phyloP scores from a whole-genome alignment of 2,113 vertebrate species.

The Rhegmatorhina hoffmannsi region DNA sequence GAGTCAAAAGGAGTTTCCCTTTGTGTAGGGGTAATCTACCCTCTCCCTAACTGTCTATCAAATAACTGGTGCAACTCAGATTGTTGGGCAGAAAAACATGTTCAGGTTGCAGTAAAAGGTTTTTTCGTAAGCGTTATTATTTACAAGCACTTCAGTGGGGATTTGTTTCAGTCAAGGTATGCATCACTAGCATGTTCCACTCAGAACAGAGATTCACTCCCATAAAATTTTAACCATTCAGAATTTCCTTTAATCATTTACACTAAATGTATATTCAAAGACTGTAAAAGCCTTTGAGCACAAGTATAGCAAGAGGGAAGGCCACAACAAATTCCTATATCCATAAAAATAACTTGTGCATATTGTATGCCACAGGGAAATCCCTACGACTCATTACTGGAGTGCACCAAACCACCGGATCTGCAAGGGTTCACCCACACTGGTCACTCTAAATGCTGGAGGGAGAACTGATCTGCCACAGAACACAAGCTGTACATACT shows the following conservation, averaged over 20 bases:
- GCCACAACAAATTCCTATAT: background rate
- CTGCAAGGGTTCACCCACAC: background rate
- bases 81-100: background rate
- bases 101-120: background rate
- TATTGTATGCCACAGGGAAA: background rate
- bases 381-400: background rate
- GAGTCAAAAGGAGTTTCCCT: conserved; percentile 63
- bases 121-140: background rate
- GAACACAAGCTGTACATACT: background rate
- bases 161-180: background rate
- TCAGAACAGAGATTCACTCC: background rate
- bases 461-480: background rate
- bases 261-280: background rate
- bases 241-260: background rate
- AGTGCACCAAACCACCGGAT: background rate
- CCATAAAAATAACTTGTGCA: background rate
- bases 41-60: background rate
- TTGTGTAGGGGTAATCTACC: background rate
- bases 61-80: background rate
- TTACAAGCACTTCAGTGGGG: background rate
- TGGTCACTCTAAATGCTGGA: background rate
- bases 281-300: background rate
- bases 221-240: background rate
- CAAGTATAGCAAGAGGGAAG: background rate
- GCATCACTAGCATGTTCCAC: background rate